Base-by-base conservation (phyloP, 2,113 vertebrate species). In the Leuciscus idus region DNA sequence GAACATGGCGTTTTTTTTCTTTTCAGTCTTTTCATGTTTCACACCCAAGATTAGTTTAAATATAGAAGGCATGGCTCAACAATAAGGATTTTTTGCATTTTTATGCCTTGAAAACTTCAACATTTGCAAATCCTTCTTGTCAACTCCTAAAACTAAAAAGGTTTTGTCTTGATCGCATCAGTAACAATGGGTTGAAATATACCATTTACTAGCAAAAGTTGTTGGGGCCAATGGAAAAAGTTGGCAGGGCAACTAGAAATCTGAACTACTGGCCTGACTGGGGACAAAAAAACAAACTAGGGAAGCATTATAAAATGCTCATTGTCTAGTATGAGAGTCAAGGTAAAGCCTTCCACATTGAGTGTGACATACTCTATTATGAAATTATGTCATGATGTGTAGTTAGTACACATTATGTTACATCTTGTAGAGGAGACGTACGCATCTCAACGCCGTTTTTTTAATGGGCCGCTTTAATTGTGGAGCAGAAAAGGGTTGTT, bases 381-480 rank as follows among this genome's bases (percentile, higher is more conserved):
- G 6, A 23, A 79, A 33, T 43, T 3, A 61, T 39, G 30, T 43
- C 39, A 76, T 28, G 62, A 80, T 8, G 36, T 28, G 13, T 66
- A 39, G n/a, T 43, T 17, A 68, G 59, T 46, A 43, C 46, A 39
- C 78, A 57, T 70, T 33, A 50, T 10, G 26, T 28, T 17, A 57
- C 57, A 72, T 64, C 72, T 50, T 55, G 76, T 19, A 55, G 30
- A 55, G 4, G 36, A 88, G 59, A 68, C 8, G 6, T n/a, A n/a
- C 50, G 68, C 46, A 46, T 74, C 50, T 74, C 48, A 36, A 86
- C 28, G 79, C 48, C 21, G 11, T 39, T 85, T 68, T 85, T 68
- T 64, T 64, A 26, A 73, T 75, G 89, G 85, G 39, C 72, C 70
- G 90, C 86, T 92, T 92, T 92, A 92, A 93, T 93, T 90, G 88